Evolutionary conservation across 2,113 vertebrate species (phyloP), one percentile per base, ranked within the genome.

Genomic region (Corydoras sp.): DNA sequence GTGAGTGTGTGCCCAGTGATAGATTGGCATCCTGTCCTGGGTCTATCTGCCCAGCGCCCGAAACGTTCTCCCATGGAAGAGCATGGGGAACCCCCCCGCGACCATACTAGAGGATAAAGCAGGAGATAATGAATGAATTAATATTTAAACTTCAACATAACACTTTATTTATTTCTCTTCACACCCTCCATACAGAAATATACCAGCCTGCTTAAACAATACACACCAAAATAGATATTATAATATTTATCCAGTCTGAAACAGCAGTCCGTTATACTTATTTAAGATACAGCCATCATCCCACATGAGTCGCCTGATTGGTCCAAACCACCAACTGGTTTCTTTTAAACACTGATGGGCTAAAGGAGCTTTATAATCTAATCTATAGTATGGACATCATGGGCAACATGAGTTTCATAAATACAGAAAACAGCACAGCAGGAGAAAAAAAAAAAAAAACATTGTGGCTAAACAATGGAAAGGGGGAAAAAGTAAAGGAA

Each of bases 401-500:
- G 53, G 31, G 48, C 29, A 59, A 54, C 58, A 67, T 56, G 63
- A 5, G 5, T 53, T 32, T 32, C 61, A 48, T 48, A 68, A 63
- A 50, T 54, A 35, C 50, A 32, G 29, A 61, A 76, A 64, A 69
- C 66, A 64, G 35, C 55, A 65, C 73, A 49, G 51, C 60, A 58
- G 69, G 49, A 63, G 72, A 15, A 68, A 32, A 61, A 79, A 73
- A 68, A 50, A 71, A 69, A 60, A 69, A 69, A 70, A 76, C 76
- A 70, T 74, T 73, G 73, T 69, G 65, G 43, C 58, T 62, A 65
- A 64, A 77, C 75, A 31, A 48, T 18, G 48, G 18, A 48, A 54
- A 30, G 13, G 24, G 31, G 50, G n/a, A 54, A 65, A 70, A 68
- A 65, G 59, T 24, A 59, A 58, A 24, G 32, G 56, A 63, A 78